Percentiles rank a stretch among this genome's conserved stretches.
Evolutionary conservation across 2,113 vertebrate genomes (phyloP).

Genomic region (Hemiprocne comata): DNA sequence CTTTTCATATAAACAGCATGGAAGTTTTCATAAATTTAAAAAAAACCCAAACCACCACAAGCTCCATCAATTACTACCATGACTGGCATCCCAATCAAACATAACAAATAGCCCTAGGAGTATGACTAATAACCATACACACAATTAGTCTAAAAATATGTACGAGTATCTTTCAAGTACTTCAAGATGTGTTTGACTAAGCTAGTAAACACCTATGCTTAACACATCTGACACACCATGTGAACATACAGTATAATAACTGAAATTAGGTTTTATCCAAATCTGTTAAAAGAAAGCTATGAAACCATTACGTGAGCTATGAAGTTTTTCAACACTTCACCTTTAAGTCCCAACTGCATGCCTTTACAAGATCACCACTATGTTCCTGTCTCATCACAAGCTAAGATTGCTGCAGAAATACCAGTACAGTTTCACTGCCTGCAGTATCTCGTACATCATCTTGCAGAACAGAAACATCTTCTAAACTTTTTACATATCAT

Average conservation of each 20-base stretch:
- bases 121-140: background rate
- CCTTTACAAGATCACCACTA: background rate
- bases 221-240: background rate
- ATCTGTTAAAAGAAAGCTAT: background rate
- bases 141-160: background rate
- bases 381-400: background rate
- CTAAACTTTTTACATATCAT: background rate
- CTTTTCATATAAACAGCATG: background rate
- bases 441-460: background rate
- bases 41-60: background rate
- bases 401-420: background rate
- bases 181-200: background rate
- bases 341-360: background rate
- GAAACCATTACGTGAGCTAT: background rate
- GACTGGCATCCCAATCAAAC: background rate
- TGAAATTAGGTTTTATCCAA: background rate
- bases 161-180: background rate
- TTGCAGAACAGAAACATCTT: background rate
- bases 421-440: background rate
- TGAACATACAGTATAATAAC: background rate
- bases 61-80: background rate
- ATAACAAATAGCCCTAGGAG: background rate
- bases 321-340: background rate
- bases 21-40: background rate
- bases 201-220: background rate